These are phyloP conservation scores for Stenolophus ochropezus DNA, from an alignment of 2,888 invertebrate genomes.

Conservation along the genomic window DNA sequence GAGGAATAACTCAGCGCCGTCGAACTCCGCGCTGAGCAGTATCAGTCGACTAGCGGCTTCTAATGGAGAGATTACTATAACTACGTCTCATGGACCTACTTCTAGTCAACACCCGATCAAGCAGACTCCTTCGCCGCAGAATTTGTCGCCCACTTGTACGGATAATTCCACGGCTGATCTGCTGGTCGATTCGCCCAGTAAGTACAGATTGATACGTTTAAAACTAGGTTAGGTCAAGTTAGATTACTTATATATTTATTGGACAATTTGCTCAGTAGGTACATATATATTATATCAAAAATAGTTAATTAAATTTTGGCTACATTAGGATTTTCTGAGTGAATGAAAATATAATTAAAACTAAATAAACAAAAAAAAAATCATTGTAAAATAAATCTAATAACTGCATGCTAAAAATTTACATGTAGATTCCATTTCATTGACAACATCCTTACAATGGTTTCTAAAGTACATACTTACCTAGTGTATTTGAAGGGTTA, in stretches of 20 bases:
- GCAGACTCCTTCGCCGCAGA: constrained; percentile 79
- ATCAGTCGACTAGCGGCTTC: constrained; percentile 84
- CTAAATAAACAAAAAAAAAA: too few relatives aligned
- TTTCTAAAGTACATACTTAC: too few relatives aligned
- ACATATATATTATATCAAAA: too few relatives aligned
- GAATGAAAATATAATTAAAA: too few relatives aligned
- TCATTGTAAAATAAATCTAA: too few relatives aligned
- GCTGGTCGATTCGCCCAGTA: constrained; percentile 90
- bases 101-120: constrained; percentile 76
- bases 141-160: constrained; percentile 78
- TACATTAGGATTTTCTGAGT: too few relatives aligned
- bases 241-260: background rate
- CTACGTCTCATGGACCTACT: constrained; percentile 81
- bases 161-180: constrained; percentile 81
- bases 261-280: too few relatives aligned
- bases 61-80: constrained; percentile 89
- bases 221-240: background rate
- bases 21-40: constrained; percentile 79
- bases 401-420: too few relatives aligned
- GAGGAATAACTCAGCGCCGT: constrained; percentile 73
- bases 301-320: too few relatives aligned
- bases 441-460: too few relatives aligned
- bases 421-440: too few relatives aligned
- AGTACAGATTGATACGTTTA: constrained; percentile 73
- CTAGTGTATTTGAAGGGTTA: too few relatives aligned